A percentile compares a stretch with the other conserved stretches of the same genome.
Evolutionary conservation across 2,113 vertebrate species (phyloP).

Genomic region (Pseudorhombus dupliciocellatus): DNA sequence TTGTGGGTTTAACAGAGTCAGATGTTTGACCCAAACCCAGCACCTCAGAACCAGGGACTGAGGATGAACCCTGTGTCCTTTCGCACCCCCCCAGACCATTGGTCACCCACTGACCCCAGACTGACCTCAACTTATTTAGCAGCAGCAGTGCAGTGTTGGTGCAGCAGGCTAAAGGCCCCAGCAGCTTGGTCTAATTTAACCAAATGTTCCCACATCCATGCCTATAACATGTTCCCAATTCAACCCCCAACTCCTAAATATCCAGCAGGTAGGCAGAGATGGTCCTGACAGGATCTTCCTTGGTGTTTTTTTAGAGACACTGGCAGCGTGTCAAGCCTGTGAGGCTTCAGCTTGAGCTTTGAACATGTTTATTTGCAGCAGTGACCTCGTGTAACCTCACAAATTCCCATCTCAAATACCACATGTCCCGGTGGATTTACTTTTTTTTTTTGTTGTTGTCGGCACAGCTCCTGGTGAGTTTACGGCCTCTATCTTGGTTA

Average conservation of each 20-base stretch:
- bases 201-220: neutral
- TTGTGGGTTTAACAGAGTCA: neutral
- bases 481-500: constrained; percentile 7
- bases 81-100: neutral
- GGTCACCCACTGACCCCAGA: constrained; percentile 27
- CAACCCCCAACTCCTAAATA: neutral
- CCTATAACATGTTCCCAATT: neutral
- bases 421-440: neutral
- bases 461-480: neutral
- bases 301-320: neutral
- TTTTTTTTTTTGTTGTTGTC: neutral
- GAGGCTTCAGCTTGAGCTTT: neutral
- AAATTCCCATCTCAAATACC: constrained; percentile 6
- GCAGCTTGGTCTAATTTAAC: neutral
- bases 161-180: neutral
- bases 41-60: constrained; percentile 5
- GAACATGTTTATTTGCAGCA: neutral
- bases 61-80: neutral
- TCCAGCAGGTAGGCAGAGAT: neutral
- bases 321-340: neutral
- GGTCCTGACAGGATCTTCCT: neutral
- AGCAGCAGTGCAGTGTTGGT: neutral
- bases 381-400: constrained; percentile 5
- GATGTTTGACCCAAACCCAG: neutral
- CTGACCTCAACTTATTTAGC: constrained; percentile 31